Conservation (phyloP, 2,797 vertebrate species). For the Ibycter americanus region DNA sequence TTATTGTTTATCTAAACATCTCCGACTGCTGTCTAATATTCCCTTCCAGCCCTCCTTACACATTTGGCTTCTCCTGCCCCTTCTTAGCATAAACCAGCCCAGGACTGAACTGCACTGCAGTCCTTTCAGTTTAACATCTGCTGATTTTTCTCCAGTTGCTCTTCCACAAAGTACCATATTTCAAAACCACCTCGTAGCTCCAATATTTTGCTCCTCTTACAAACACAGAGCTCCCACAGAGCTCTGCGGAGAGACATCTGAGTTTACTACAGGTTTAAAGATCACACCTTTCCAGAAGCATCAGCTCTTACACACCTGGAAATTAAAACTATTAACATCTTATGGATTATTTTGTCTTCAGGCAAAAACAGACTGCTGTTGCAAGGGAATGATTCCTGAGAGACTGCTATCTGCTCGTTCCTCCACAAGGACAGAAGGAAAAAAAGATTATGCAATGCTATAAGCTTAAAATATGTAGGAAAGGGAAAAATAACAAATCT, state of each 20-base stretch:
- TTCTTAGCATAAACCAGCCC: background rate
- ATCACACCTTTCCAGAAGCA: background rate
- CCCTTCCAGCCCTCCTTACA: background rate
- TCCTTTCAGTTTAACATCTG: background rate
- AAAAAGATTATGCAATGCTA: background rate
- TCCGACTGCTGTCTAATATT: background rate
- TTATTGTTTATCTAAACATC: conserved; percentile 4
- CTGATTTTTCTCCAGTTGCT: background rate
- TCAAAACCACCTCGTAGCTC: background rate
- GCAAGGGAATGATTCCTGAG: background rate
- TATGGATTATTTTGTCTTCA: background rate
- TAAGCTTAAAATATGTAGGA: background rate
- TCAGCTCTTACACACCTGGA: background rate
- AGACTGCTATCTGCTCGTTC: background rate
- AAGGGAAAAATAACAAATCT: conserved; percentile 10
- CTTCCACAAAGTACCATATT: background rate
- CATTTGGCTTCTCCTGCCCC: background rate
- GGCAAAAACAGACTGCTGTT: background rate
- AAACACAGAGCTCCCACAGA: background rate
- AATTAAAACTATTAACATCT: background rate
- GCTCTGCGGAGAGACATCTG: background rate
- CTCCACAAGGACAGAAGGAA: background rate
- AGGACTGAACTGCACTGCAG: background rate
- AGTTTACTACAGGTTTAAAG: background rate
- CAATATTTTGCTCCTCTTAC: background rate